Base-by-base conservation (phyloP, 2,888 invertebrate species). In the Microplitis manilae region DNA sequence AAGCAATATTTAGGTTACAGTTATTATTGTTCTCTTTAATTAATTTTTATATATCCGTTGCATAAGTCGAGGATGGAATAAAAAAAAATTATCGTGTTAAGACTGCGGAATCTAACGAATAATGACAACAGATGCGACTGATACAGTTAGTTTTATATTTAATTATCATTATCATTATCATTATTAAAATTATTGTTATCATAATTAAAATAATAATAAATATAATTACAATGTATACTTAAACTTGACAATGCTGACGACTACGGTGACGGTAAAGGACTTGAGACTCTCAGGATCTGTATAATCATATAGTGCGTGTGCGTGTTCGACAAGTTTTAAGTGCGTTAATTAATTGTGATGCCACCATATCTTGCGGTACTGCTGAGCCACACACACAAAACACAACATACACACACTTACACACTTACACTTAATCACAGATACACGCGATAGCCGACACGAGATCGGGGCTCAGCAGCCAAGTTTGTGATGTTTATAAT, bases 321-420 rank as follows among this genome's bases (percentile, higher is more conserved):
- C 79, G 82, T 81, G 79, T 83, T 79, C 81, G 82, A 84, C 85
- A 83, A 84, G 85, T 86, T 85, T 85, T 85, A 84, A 80, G 78
- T 81, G 87, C 87, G 88, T 89, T 87, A 87, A 90, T 88, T 88
- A 86, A 90, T 89, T 94, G 94, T 94, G 94, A 94, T 94, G 93
- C 93, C 94, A 94, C 93, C 94, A 94, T 94, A 94, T 94, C 94
- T 93, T 92, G 93, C 93, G 93, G 92, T 92, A 87, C 83, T 86
- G 89, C 89, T 87, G 89, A 88, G 89, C 87, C 88, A 87, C 84
- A 50, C 7, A 50, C 13, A 50, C 2, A 50, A 1, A 1, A 20
- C 20, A 20, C 20, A 17, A 20, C 20, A 20, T 1, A 20, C 20
- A 20, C 20, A 50, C 50, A 50, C 13, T 17, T 17, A 5, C 13